phyloP scores from a whole-genome alignment of 1,140 invertebrate species.

The Diuraphis noxia region DNA sequence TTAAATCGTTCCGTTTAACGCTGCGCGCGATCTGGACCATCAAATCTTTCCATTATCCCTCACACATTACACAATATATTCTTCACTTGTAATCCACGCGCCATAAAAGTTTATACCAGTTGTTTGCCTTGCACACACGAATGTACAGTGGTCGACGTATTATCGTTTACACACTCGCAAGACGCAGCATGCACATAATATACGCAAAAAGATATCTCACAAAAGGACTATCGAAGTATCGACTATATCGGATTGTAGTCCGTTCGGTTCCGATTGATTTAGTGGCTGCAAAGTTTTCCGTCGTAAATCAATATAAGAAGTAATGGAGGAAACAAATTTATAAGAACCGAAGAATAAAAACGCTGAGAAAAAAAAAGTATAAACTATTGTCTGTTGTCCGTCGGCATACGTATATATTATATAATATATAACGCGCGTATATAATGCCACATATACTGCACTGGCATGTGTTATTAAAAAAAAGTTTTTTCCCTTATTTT shows the following conservation, averaged over 20 bases:
- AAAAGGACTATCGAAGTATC: too few relatives aligned
- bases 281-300: neutral
- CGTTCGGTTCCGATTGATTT: neutral
- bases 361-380: neutral
- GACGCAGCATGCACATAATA: neutral
- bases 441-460: neutral
- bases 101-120: conserved; percentile 3
- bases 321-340: conserved; percentile 9
- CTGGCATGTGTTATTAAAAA: conserved; percentile 1
- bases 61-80: neutral
- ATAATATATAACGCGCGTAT: neutral
- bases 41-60: neutral
- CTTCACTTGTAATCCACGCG: neutral
- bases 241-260: conserved; percentile 6
- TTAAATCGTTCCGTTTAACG: neutral
- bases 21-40: neutral
- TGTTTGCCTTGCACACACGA: neutral
- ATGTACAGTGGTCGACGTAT: neutral
- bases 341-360: neutral
- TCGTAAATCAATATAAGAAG: conserved; percentile 4
- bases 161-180: neutral
- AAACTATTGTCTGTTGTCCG: neutral
- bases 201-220: neutral
- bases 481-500: neutral
- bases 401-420: neutral